A percentile compares a stretch with the other conserved stretches of the same genome.
Evolutionary conservation across 2,113 vertebrate species (phyloP).

Genomic region (Pagrus major): DNA sequence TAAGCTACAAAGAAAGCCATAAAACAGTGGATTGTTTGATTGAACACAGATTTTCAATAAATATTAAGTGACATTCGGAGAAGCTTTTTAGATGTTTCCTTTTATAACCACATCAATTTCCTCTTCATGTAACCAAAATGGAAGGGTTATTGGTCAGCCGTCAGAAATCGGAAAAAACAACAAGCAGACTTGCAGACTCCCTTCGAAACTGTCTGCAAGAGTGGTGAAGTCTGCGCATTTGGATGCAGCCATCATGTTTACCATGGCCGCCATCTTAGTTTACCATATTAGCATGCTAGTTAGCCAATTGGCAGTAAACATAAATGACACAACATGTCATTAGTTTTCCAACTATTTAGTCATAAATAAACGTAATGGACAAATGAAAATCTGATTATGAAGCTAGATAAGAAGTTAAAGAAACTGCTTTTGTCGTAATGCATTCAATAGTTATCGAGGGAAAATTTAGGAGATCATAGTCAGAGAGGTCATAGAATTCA

Average conservation of each 20-base stretch:
- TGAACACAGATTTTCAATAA: slow-evolving; percentile 13
- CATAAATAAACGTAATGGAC: not conserved
- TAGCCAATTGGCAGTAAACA: not conserved
- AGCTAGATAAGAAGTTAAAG: no score
- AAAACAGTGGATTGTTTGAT: slow-evolving; percentile 26
- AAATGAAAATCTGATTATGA: not conserved
- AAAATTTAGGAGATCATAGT: not conserved
- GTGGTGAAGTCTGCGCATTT: no score
- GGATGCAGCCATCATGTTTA: not conserved
- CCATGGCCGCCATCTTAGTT: not conserved
- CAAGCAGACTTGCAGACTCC: no score
- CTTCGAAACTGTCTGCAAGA: no score
- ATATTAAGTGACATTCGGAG: slow-evolving; percentile 27
- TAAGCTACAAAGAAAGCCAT: slow-evolving; percentile 32
- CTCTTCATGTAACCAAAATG: slow-evolving; percentile 2
- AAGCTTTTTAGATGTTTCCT: slow-evolving; percentile 14
- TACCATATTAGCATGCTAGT: not conserved
- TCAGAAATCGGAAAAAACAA: no score
- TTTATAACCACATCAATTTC: slow-evolving; percentile 10
- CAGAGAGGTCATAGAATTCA: not conserved
- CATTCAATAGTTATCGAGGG: not conserved
- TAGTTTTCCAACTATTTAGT: not conserved
- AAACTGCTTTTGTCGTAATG: not conserved
- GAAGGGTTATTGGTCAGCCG: not conserved
- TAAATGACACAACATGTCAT: not conserved